A percentile compares a stretch with the other conserved stretches of the same genome.
Conservation (phyloP, 2,113 vertebrate species). For the Crotalus viridis region DNA sequence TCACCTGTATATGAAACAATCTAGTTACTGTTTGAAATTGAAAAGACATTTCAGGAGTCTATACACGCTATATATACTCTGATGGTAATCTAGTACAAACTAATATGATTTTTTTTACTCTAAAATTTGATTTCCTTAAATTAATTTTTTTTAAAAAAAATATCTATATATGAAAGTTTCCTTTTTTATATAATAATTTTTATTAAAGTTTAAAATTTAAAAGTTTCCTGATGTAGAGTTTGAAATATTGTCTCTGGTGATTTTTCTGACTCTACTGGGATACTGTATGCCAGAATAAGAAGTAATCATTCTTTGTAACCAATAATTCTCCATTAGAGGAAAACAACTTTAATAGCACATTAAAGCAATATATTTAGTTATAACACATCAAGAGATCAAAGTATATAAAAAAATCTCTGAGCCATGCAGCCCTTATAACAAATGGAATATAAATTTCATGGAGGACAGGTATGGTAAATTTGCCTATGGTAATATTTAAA, state of each 20-base stretch:
- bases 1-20: background rate
- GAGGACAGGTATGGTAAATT: constrained; percentile 38
- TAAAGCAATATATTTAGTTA: constrained; percentile 61
- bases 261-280: constrained; percentile 5
- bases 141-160: background rate
- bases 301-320: constrained; percentile 47
- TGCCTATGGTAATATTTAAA: constrained; percentile 32
- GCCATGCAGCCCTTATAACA: background rate
- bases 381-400: constrained; percentile 54
- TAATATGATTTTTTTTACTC: background rate
- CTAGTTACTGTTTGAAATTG: background rate
- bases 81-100: background rate
- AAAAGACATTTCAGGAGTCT: background rate
- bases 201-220: constrained; percentile 13
- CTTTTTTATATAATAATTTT: background rate
- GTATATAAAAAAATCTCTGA: constrained; percentile 29
- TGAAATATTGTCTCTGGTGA: background rate
- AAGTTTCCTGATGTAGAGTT: background rate
- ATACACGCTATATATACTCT: too few species aligned
- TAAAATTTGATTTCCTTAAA: background rate
- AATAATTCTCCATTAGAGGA: constrained; percentile 49
- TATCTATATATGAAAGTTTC: background rate
- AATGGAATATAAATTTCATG: constrained; percentile 53
- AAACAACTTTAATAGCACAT: constrained; percentile 48
- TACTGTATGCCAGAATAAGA: constrained; percentile 7